A percentile compares a stretch with the other conserved stretches of the same genome.
phyloP scores from a whole-genome alignment of 2,797 vertebrate genomes.

The Rhinichthys osculus region DNA sequence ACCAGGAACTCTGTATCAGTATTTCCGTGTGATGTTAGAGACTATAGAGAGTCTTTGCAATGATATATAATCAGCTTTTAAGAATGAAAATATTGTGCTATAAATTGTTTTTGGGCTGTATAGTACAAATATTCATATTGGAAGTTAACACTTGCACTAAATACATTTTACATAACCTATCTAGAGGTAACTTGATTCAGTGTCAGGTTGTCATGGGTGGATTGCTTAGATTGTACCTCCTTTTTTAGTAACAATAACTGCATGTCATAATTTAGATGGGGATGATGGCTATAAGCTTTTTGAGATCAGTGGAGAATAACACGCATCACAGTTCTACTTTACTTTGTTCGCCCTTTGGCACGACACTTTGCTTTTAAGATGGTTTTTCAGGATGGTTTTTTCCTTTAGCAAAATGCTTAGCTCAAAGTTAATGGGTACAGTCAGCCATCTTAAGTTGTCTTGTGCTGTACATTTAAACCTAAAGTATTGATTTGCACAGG shows the following conservation, averaged over 20 bases:
- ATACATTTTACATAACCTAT: no score
- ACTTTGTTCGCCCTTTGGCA: neutral
- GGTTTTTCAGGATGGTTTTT: neutral
- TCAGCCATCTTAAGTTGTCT: slow-evolving; percentile 7
- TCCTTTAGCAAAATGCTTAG: neutral
- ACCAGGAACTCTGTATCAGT: neutral
- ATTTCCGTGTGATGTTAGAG: neutral
- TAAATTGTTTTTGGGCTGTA: neutral
- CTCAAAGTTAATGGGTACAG: slow-evolving; percentile 2
- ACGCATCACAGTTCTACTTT: neutral
- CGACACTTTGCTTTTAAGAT: neutral
- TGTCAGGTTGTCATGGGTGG: neutral
- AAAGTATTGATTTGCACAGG: slow-evolving; percentile 30
- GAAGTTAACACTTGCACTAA: no score
- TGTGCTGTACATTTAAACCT: slow-evolving; percentile 24
- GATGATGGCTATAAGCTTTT: neutral
- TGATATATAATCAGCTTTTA: neutral
- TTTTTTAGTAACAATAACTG: neutral
- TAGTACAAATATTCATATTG: no score
- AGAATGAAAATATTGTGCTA: neutral
- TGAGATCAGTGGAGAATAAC: neutral
- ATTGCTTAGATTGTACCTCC: neutral
- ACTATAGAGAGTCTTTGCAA: neutral
- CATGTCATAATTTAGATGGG: slow-evolving; percentile 13
- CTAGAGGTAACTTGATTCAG: neutral